A percentile compares a stretch with the other conserved stretches of the same genome.
phyloP scores from a whole-genome alignment of 2,888 invertebrate genomes.

The Nematopogon swammerdamellus region DNA sequence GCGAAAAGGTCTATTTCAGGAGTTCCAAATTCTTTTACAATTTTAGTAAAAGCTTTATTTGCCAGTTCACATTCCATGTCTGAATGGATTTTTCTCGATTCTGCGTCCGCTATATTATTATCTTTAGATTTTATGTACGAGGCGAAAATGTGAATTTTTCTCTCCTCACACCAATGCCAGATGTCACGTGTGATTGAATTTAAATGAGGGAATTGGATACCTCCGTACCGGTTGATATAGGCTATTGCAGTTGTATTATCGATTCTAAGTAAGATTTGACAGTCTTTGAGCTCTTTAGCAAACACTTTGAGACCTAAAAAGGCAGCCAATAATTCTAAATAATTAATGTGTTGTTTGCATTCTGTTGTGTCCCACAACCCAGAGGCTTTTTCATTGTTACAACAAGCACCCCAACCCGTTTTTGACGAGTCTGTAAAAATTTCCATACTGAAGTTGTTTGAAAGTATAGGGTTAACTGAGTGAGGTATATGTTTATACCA shows the following conservation, averaged over 20 bases:
- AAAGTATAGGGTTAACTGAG: background rate
- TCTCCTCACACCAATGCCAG: constrained; percentile 4
- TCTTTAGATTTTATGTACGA: constrained; percentile 5
- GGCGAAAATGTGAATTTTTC: constrained; percentile 3
- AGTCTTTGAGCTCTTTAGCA: constrained; percentile 9
- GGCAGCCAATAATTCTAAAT: constrained; percentile 13
- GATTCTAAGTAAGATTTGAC: constrained; percentile 10
- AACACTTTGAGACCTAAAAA: constrained; percentile 15
- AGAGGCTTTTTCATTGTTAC: constrained; percentile 7
- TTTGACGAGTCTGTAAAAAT: constrained; percentile 15
- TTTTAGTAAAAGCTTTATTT: background rate
- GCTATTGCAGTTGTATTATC: constrained; percentile 14
- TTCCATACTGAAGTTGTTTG: constrained; percentile 8
- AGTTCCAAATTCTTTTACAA: constrained; percentile 1
- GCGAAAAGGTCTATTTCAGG: constrained; percentile 14
- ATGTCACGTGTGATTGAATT: background rate
- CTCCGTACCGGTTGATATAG: constrained; percentile 9
- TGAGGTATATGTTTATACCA: constrained; percentile 3
- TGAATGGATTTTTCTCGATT: constrained; percentile 1
- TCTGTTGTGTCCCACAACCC: constrained; percentile 8
- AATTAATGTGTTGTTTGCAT: constrained; percentile 10
- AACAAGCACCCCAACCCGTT: constrained; percentile 13
- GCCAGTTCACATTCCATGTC: constrained; percentile 5
- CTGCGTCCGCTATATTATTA: constrained; percentile 2
- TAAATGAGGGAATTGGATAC: constrained; percentile 1